Evolutionary conservation across 1,140 invertebrate genomes (phyloP), one percentile per base, ranked within the genome.

Genomic region (Hyles euphorbiae): DNA sequence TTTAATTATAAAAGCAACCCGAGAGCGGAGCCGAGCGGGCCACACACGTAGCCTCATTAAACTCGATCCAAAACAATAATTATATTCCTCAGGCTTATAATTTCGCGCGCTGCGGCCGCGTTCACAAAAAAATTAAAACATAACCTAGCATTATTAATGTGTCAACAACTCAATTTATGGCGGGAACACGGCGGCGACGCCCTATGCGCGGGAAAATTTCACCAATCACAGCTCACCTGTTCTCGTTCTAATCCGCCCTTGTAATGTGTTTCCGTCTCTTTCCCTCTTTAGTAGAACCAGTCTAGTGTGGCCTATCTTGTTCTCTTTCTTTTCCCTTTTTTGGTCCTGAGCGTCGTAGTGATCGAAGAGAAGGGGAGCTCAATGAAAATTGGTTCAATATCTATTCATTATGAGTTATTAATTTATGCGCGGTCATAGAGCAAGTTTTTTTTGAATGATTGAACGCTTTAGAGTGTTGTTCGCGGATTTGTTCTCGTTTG

Each of bases 161-260:
- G 84, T 83, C 83, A 83, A 86, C 83, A 86, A 80, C 83, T 86
- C 83, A 83, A 86, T 86, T 86, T 86, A 86, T 86, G 78, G 82
- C 81, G 82, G 77, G 79, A 84, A 87, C 60, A 51, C 68, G 72
- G 65, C 48, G 76, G 81, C 63, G 66, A 79, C 84, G 84, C 84
- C 84, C 76, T 81, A 73, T 70, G 63, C 69, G 73, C 67, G 60
- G 65, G 68, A 67, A 70, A 54, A 55, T 55, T 74, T 71, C 51
- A 61, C 81, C 81, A 82, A 83, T 82, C 56, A 67, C 62, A 56
- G 50, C 53, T 54, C 45, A 46, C 65, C 65, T 52, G 59, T 60
- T 63, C 65, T 58, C 36, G 3, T 45, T 55, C 12, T 2, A 22
- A 3, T 1, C 12, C 45, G 53, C 61, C 46, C 11, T 10, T 22